Percentiles rank a stretch among this genome's conserved stretches.
phyloP scores from a whole-genome alignment of 2,888 invertebrate species.

The Escarpia spicata region DNA sequence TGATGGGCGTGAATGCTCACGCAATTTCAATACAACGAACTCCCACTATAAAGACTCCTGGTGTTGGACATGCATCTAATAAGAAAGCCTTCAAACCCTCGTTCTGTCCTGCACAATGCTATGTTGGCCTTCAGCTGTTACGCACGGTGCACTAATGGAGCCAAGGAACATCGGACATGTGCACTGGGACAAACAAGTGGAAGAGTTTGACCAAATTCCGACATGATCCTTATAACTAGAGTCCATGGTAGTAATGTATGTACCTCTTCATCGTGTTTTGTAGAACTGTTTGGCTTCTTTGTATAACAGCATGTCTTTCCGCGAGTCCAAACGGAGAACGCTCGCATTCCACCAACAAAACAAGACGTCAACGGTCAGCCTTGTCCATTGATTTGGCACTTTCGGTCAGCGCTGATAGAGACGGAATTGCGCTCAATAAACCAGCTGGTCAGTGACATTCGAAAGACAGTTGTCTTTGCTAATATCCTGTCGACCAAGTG shows the following conservation, averaged over 20 bases:
- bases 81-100: too few relatives aligned
- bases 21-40: too few relatives aligned
- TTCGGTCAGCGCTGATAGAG: not conserved
- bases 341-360: not conserved
- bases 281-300: not conserved
- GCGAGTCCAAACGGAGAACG: not conserved
- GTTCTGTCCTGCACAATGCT: too few relatives aligned
- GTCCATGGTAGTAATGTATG: not conserved
- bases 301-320: not conserved
- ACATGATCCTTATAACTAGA: too few relatives aligned
- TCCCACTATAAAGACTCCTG: too few relatives aligned
- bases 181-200: too few relatives aligned
- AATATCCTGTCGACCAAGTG: not conserved
- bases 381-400: not conserved
- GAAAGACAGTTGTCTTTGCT: not conserved
- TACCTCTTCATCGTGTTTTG: not conserved
- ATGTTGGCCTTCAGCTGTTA: too few relatives aligned
- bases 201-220: too few relatives aligned
- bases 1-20: too few relatives aligned
- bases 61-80: too few relatives aligned
- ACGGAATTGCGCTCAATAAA: not conserved
- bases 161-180: too few relatives aligned
- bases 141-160: too few relatives aligned
- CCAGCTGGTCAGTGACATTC: not conserved
- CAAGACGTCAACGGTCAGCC: not conserved